Percentiles rank a stretch among this genome's conserved stretches.
Evolutionary conservation across 2,113 vertebrate genomes (phyloP).

Genomic region (Callospermophilus lateralis): DNA sequence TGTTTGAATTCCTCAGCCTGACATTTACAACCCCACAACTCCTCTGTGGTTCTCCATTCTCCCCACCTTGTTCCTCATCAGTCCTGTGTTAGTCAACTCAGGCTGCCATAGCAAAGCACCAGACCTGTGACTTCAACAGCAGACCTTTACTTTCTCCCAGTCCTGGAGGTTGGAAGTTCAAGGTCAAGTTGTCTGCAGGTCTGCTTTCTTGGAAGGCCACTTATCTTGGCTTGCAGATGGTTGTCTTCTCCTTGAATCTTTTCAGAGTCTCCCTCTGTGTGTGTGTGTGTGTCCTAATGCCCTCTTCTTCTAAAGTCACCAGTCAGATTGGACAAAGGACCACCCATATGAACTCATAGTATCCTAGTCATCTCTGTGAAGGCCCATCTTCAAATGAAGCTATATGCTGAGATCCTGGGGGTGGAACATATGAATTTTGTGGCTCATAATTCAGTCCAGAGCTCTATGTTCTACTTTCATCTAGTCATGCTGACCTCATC

Average conservation of each 20-base stretch:
- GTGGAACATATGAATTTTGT: background rate
- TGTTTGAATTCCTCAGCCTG: background rate
- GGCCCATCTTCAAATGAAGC: background rate
- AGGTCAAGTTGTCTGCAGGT: background rate
- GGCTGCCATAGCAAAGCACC: background rate
- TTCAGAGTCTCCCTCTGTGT: background rate
- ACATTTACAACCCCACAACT: background rate
- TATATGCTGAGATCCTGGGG: background rate
- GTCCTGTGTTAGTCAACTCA: background rate
- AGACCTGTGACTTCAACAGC: background rate
- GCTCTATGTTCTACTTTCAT: background rate
- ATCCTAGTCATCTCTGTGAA: background rate
- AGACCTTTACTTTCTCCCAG: background rate
- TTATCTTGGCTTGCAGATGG: background rate
- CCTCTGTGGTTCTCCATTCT: background rate
- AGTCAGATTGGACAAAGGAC: background rate
- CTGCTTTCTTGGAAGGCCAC: background rate
- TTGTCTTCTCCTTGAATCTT: background rate
- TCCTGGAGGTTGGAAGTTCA: background rate
- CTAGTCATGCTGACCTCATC: background rate
- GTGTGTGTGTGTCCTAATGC: background rate
- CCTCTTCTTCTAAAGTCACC: background rate
- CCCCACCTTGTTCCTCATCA: background rate
- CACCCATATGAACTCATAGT: background rate
- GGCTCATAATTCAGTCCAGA: background rate